A percentile compares a stretch with the other conserved stretches of the same genome.
phyloP scores from a whole-genome alignment of 1,140 invertebrate genomes.

The Sesamia nonagrioides region DNA sequence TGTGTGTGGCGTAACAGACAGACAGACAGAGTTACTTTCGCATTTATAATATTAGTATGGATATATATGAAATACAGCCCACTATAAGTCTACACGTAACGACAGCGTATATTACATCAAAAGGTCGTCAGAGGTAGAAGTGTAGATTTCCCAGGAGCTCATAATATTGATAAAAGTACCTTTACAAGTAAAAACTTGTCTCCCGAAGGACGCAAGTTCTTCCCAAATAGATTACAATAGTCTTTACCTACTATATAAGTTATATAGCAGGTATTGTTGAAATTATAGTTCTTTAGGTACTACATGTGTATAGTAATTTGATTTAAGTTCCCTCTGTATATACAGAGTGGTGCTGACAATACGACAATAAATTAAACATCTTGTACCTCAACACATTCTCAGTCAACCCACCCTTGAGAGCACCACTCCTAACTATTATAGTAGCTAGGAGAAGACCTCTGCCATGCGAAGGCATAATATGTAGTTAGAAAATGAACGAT shows the following conservation, averaged over 20 bases:
- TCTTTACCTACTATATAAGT: conserved; percentile 48
- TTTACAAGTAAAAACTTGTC: conserved; percentile 63
- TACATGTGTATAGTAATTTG: too few species aligned
- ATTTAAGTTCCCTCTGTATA: not conserved
- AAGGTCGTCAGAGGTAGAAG: conserved; percentile 53
- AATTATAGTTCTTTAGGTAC: not conserved
- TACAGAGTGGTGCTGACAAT: too few species aligned
- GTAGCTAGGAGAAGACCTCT: too few species aligned
- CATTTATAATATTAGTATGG: too few species aligned
- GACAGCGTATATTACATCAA: conserved; percentile 49
- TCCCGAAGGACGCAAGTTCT: conserved; percentile 59
- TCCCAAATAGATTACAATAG: conserved; percentile 62
- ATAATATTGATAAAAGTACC: conserved; percentile 65
- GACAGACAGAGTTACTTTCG: too few species aligned
- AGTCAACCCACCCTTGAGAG: too few species aligned
- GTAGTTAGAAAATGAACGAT: too few species aligned
- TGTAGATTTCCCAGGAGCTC: conserved; percentile 67
- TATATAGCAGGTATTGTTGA: conserved; percentile 47
- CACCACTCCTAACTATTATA: too few species aligned
- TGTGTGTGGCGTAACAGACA: too few species aligned
- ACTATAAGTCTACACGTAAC: conserved; percentile 35
- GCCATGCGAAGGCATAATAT: too few species aligned
- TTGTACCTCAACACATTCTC: too few species aligned
- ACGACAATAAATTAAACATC: too few species aligned
- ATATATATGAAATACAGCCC: conserved; percentile 10